Evolutionary conservation across 2,113 vertebrate genomes (phyloP), one percentile per base, ranked within the genome.

Genomic region (Indicator maculatus): DNA sequence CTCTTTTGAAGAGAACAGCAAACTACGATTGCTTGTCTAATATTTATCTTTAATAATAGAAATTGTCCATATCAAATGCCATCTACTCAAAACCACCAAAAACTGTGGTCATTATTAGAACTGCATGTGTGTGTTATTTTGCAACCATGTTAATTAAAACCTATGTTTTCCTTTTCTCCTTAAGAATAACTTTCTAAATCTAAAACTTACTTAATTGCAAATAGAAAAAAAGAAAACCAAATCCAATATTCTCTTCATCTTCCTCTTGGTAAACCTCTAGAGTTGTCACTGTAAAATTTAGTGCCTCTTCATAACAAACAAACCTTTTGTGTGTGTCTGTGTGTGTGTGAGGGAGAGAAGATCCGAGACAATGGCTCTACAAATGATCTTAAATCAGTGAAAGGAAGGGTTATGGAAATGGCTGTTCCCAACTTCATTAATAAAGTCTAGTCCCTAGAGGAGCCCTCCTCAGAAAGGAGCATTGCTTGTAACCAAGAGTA

Each of bases 381-480:
- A 88, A 83, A 86, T 95, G 80, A 75, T 45, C 33, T 91, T 82
- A n/a, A 69, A 24, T 91, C n/a, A 81, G 26, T 77, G 47, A 60
- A 93, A 90, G 72, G 64, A 86, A 59, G 15, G 31, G 27, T 75
- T 89, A 65, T 83, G n/a, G 83, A 89, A 93, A 84, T 90, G 58
- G 58, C 20, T 69, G 36, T 86, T 93, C 70, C 61, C 36, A 86
- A 86, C 72, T 77, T 93, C 53, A 61, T 47, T 95, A 72, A 31
- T 58, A 80, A 86, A 86, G 61, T 58, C n/a, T 83, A 61, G 61
- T 93, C 83, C 39, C 79, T 86, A 81, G 94, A 86, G 93, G 41
- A 89, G 50, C 28, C 39, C 47, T 95, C 95, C 91, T 96, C 89
- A 93, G 72, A 93, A 96, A 75, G 72, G 75, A 75, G 55, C 39